These are phyloP conservation scores for Caenorhabditis latens DNA, from an alignment of 1,140 invertebrate species.

Conservation along the genomic window DNA sequence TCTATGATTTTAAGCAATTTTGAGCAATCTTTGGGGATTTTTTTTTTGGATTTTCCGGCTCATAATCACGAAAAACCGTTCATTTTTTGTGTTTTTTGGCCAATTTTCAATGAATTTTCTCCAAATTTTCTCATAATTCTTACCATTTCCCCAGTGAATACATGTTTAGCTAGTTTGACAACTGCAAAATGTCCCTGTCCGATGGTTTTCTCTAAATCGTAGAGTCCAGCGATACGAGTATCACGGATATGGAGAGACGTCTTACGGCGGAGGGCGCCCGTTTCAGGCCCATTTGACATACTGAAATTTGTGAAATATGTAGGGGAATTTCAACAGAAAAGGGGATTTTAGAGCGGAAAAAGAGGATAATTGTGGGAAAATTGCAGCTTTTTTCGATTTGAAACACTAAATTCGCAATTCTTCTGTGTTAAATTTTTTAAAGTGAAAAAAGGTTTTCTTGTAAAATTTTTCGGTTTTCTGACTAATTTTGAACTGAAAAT, in stretches of 20 bases:
- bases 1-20: neutral
- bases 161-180: constrained; percentile 96
- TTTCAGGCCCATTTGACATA: constrained; percentile 55
- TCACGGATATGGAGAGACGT: constrained; percentile 79
- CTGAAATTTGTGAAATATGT: neutral
- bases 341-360: neutral
- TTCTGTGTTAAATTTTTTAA: too few relatives aligned
- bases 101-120: too few relatives aligned
- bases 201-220: constrained; percentile 77
- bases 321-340: neutral
- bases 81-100: neutral
- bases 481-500: too few relatives aligned
- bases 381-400: too few relatives aligned
- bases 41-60: too few relatives aligned
- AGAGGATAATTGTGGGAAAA: neutral
- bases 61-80: too few relatives aligned
- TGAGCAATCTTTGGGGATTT: too few relatives aligned
- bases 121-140: constrained; percentile 65
- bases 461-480: too few relatives aligned
- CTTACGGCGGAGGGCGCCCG: constrained; percentile 33
- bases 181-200: constrained; percentile 88
- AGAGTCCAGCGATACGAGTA: constrained; percentile 70
- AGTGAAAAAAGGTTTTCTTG: too few relatives aligned
- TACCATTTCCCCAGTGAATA: constrained; percentile 99
- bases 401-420: too few relatives aligned